These are phyloP conservation scores for Odontamblyopus rebecca DNA, from an alignment of 2,797 vertebrate species.

Conservation along the genomic window DNA sequence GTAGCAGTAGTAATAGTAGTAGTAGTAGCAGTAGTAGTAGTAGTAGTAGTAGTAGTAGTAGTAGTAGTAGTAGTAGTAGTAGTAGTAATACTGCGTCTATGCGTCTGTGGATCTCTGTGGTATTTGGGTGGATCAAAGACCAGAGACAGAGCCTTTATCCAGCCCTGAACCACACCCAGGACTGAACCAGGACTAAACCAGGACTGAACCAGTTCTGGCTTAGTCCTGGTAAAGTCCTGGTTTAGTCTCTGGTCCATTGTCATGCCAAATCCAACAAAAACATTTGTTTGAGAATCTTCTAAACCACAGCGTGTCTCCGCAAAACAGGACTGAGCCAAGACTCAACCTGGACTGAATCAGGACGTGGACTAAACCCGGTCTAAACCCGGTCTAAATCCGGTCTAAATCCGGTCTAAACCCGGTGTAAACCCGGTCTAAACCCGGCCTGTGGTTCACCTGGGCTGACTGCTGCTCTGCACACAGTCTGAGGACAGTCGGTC, in stretches of 20 bases:
- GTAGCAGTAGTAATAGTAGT: too few species aligned
- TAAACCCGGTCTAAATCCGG: neutral
- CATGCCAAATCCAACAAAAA: neutral
- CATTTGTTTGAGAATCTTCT: neutral
- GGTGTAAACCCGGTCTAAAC: neutral
- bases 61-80: neutral
- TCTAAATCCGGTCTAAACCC: neutral
- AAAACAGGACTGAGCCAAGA: neutral
- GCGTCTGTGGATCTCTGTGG: neutral
- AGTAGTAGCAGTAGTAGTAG: too few species aligned
- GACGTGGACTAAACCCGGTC: neutral
- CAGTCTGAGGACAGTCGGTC: neutral
- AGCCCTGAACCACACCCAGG: slow-evolving; percentile 1
- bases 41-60: neutral
- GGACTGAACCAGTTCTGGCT: too few species aligned
- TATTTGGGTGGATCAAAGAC: slow-evolving; percentile 5
- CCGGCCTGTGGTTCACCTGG: neutral
- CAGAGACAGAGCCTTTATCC: neutral
- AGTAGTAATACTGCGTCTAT: neutral
- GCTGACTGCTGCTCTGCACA: neutral
- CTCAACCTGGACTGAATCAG: neutral
- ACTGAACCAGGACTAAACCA: neutral
- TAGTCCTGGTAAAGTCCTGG: too few species aligned
- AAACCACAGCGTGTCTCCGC: neutral
- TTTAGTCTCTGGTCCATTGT: neutral